Conservation (phyloP, 2,797 vertebrate species). For the Galago senegalensis region DNA sequence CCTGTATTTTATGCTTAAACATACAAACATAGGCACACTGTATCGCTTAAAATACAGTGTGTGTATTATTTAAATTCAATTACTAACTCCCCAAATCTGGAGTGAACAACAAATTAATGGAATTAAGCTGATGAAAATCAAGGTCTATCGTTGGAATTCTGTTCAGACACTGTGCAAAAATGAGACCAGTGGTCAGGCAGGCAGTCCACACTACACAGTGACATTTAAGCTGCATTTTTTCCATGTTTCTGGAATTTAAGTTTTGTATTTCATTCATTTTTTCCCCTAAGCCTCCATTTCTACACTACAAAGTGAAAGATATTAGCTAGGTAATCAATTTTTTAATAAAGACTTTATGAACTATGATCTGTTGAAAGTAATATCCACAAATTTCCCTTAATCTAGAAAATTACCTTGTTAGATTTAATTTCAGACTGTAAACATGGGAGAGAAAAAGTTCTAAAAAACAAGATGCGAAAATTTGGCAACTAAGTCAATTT, state of each 20-base stretch:
- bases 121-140: neutral
- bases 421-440: constrained; percentile 38
- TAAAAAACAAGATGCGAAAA: neutral
- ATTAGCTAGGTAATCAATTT: neutral
- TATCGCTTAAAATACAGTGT: neutral
- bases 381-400: neutral
- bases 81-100: neutral
- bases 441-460: neutral
- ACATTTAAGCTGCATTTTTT: constrained; percentile 52
- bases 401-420: neutral
- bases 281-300: neutral
- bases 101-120: neutral
- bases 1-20: neutral
- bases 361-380: neutral
- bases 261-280: constrained; percentile 10
- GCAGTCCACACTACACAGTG: neutral
- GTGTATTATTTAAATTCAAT: neutral
- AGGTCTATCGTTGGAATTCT: constrained; percentile 31
- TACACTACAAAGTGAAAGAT: neutral
- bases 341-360: constrained; percentile 32
- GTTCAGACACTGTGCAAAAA: constrained; percentile 22
- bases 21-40: neutral
- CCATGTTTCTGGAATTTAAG: constrained; percentile 32
- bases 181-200: neutral
- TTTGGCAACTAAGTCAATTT: neutral